Base-by-base conservation (phyloP, 2,113 vertebrate genomes). In the Isichthys henryi region DNA sequence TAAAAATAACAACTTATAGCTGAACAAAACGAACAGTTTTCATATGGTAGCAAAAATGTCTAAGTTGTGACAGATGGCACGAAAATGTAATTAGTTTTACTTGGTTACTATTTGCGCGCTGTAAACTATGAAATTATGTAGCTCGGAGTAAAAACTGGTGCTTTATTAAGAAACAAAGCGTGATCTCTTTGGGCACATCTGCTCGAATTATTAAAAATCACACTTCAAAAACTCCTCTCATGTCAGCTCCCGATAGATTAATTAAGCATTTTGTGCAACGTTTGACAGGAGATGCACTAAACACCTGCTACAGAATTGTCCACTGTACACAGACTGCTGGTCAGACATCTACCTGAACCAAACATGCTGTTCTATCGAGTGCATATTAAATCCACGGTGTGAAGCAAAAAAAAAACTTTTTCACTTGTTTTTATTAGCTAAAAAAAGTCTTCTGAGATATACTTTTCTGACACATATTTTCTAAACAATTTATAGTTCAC, bases 231-330 rank as follows among this genome's bases (percentile, higher is more conserved):
- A 56, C 88, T 88, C 62, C 86, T 82, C 45, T 83, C 48, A 53
- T 84, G 74, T 80, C 49, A 90, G 82, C 21, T 86, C 86, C 89
- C 89, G 46, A 66, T 52, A 53, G 88, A 95, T 96, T 96, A 96
- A 97, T 96, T 96, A 96, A 96, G 95, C 96, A 96, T 95, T 95
- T 95, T 91, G 91, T 96, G 95, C 94, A 95, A 95, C 94, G 94
- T 95, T 96, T 95, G 94, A 95, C 96, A 96, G 96, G 58, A 94
- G 95, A 95, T 94, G 95, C 96, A 96, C 95, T 93, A 94, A 96
- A 95, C 96, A 96, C 96, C 96, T 97, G 96, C 96, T 96, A 96
- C 95, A 95, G 96, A 95, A 96, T 95, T 96, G 96, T 95, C 96
- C 96, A 96, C 95, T 96, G 96, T 95, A 95, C 95, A 95, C 95